These are phyloP conservation scores for Cistogaster globosa DNA, from an alignment of 2,888 invertebrate species.

Conservation along the genomic window DNA sequence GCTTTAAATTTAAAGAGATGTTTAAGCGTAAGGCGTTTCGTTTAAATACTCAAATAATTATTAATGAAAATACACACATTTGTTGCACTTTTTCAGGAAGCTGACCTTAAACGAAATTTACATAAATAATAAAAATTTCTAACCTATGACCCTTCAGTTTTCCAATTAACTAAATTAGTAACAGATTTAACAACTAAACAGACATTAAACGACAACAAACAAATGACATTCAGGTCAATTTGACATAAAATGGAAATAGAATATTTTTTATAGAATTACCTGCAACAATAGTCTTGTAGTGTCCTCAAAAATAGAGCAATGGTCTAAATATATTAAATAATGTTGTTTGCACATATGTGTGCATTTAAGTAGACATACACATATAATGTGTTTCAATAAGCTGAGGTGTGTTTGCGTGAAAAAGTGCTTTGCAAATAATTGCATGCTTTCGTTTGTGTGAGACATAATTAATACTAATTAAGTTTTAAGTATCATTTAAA, in stretches of 20 bases:
- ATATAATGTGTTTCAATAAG: too few relatives aligned
- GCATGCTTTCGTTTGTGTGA: not conserved
- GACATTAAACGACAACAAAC: not conserved
- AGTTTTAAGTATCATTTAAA: slow-evolving; percentile 60
- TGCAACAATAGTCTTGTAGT: too few relatives aligned
- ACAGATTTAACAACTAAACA: not conserved
- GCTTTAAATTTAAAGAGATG: too few relatives aligned
- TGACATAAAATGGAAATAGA: slow-evolving; percentile 15
- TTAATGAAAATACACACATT: not conserved
- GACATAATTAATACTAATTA: slow-evolving; percentile 59
- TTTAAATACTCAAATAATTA: too few relatives aligned
- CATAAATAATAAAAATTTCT: not conserved
- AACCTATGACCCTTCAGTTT: slow-evolving; percentile 18
- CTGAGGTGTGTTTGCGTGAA: not conserved
- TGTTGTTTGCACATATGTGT: too few relatives aligned
- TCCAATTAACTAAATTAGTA: slow-evolving; percentile 19
- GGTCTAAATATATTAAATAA: too few relatives aligned
- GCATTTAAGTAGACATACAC: too few relatives aligned
- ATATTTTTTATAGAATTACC: slow-evolving; percentile 1
- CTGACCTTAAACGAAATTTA: not conserved
- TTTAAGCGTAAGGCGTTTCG: too few relatives aligned
- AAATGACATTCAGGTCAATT: not conserved
- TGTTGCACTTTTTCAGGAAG: not conserved
- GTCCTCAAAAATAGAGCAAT: too few relatives aligned
- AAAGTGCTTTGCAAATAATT: too few relatives aligned